Evolutionary conservation across 37 sponge, comb jelly and placozoan genomes (phyloP).

Genomic region (Crambe crambe): DNA sequence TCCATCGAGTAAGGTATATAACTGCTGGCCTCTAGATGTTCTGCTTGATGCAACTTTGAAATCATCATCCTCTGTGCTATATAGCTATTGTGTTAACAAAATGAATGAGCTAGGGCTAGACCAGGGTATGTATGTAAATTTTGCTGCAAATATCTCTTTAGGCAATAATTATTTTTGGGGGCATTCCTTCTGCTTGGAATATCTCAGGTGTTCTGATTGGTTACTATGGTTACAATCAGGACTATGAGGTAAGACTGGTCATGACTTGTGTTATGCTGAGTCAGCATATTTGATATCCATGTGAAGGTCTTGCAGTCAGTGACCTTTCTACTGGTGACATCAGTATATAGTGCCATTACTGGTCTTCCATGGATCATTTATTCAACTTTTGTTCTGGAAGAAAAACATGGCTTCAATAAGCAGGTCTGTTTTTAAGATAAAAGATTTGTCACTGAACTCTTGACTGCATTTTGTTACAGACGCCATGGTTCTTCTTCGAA

Average conservation of each 20-base stretch:
- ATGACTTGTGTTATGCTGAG: background rate
- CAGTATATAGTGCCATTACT: constrained; percentile 35
- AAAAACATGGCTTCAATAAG: constrained; percentile 97
- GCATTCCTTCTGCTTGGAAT: constrained; percentile 67
- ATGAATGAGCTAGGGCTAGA: too few relatives aligned
- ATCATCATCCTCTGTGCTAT: too few relatives aligned
- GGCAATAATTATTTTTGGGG: constrained; percentile 46
- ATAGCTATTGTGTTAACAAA: too few relatives aligned
- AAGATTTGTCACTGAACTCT: too few relatives aligned
- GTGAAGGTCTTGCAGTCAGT: constrained; percentile 65
- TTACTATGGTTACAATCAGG: constrained; percentile 44
- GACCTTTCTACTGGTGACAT: constrained; percentile 56
- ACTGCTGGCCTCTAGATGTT: too few relatives aligned
- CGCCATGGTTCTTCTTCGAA: constrained; percentile 80
- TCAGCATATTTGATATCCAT: background rate
- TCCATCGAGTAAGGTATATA: too few relatives aligned
- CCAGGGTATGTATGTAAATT: too few relatives aligned
- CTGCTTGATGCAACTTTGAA: too few relatives aligned
- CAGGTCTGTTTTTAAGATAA: too few relatives aligned
- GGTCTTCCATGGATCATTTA: constrained; percentile 89
- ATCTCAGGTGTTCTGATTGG: constrained; percentile 46
- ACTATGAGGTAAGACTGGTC: constrained; percentile 71
- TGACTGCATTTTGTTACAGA: too few relatives aligned
- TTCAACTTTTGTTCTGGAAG: constrained; percentile 85
- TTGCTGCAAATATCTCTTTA: too few relatives aligned